These are phyloP conservation scores for Catharus bicknelli DNA, from an alignment of 2,113 vertebrate genomes.

Conservation along the genomic window DNA sequence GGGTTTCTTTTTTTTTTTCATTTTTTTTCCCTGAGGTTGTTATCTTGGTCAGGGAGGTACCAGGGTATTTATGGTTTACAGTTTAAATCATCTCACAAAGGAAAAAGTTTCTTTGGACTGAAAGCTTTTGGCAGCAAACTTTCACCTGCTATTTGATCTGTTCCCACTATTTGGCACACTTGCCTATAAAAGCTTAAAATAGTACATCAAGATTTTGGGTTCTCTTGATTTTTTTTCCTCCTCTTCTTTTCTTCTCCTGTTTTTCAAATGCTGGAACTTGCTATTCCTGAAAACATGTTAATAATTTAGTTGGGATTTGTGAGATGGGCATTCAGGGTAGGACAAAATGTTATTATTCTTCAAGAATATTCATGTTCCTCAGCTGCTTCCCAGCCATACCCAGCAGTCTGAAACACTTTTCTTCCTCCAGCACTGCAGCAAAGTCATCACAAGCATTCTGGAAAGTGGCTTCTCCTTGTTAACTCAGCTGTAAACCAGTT, in stretches of 20 bases:
- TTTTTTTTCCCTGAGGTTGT: conserved; percentile 17
- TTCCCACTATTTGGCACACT: conserved; percentile 36
- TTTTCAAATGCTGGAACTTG: conserved; percentile 4
- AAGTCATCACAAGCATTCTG: not conserved
- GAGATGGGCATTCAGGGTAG: not conserved
- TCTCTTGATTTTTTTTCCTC: not conserved
- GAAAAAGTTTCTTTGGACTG: conserved; percentile 58
- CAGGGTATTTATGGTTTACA: conserved; percentile 61
- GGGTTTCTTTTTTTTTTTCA: not conserved
- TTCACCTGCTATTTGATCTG: conserved; percentile 54
- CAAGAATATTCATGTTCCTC: not conserved
- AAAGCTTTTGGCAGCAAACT: conserved; percentile 55
- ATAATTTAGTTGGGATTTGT: not conserved
- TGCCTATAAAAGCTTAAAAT: conserved; percentile 40
- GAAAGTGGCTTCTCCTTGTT: not conserved
- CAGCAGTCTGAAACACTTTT: not conserved
- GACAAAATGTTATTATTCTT: not conserved
- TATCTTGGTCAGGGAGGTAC: conserved; percentile 55
- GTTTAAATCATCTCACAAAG: conserved; percentile 58
- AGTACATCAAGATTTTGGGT: conserved; percentile 12
- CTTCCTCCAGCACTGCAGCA: not conserved
- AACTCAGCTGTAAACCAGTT: conserved; percentile 37
- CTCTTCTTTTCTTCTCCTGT: not conserved
- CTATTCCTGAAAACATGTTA: not conserved
- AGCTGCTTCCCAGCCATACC: not conserved